phyloP scores from a whole-genome alignment of 2,113 vertebrate species.

The Myrmophylax atrothorax region DNA sequence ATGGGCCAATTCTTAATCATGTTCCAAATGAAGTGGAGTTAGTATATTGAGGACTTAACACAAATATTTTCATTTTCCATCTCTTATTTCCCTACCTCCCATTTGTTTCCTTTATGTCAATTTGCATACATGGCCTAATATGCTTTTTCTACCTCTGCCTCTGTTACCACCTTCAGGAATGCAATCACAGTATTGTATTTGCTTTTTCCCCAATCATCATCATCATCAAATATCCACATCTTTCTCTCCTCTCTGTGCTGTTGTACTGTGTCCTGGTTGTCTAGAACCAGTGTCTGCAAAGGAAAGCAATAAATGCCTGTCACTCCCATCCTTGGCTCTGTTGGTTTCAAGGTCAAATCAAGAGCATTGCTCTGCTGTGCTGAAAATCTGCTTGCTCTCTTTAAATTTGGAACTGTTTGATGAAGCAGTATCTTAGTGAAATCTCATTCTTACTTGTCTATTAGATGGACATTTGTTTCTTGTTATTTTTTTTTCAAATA shows the following conservation, averaged over 20 bases:
- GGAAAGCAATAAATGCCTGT: neutral
- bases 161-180: neutral
- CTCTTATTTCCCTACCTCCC: accelerated
- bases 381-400: neutral
- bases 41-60: neutral
- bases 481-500: neutral
- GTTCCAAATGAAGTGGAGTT: neutral
- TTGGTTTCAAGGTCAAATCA: neutral
- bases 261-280: neutral
- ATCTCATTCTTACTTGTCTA: accelerated
- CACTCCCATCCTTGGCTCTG: neutral
- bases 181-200: neutral
- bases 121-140: neutral
- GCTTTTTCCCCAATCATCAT: neutral
- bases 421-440: neutral
- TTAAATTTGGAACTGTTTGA: neutral
- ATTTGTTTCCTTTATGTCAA: neutral
- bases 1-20: neutral
- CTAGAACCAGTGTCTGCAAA: neutral
- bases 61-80: neutral
- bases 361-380: neutral
- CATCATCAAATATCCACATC: neutral
- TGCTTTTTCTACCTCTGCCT: neutral
- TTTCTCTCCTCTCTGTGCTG: neutral
- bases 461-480: neutral